Evolutionary conservation across 2,888 invertebrate genomes (phyloP).

Genomic region (Cheilosia vernalis): DNA sequence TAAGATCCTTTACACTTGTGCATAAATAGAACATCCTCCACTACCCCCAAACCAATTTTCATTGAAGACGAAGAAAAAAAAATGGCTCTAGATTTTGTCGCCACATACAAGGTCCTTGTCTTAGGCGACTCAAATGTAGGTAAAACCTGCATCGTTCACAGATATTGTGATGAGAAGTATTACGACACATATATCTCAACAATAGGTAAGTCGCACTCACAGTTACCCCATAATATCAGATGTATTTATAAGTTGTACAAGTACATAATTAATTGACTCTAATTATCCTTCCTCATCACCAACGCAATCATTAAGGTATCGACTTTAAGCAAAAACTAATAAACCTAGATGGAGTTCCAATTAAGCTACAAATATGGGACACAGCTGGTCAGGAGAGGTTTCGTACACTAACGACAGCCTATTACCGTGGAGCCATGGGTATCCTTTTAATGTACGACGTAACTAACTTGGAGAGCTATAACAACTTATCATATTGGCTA

Average conservation of each 20-base stretch:
- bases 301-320: constrained; percentile 86
- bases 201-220: constrained; percentile 88
- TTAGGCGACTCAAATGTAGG: constrained; percentile 95
- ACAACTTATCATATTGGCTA: constrained; percentile 95
- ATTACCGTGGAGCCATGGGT: constrained; percentile 96
- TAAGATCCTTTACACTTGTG: not conserved
- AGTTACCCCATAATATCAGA: not conserved
- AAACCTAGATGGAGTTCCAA: constrained; percentile 92
- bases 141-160: constrained; percentile 94
- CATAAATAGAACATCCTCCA: constrained; percentile 3
- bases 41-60: not conserved
- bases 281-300: constrained; percentile 7
- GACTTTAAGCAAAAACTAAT: constrained; percentile 96
- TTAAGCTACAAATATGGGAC: constrained; percentile 90
- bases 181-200: constrained; percentile 96
- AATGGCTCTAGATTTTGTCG: constrained; percentile 94
- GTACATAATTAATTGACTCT: constrained; percentile 39
- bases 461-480: constrained; percentile 94
- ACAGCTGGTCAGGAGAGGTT: constrained; percentile 88
- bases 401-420: constrained; percentile 93
- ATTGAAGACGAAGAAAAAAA: constrained; percentile 47
- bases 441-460: constrained; percentile 96
- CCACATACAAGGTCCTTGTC: constrained; percentile 93
- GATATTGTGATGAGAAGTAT: constrained; percentile 94
- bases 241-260: constrained; percentile 12